Evolutionary conservation across 2,797 vertebrate species (phyloP).

Genomic region (Pseudocheirus occidentalis): DNA sequence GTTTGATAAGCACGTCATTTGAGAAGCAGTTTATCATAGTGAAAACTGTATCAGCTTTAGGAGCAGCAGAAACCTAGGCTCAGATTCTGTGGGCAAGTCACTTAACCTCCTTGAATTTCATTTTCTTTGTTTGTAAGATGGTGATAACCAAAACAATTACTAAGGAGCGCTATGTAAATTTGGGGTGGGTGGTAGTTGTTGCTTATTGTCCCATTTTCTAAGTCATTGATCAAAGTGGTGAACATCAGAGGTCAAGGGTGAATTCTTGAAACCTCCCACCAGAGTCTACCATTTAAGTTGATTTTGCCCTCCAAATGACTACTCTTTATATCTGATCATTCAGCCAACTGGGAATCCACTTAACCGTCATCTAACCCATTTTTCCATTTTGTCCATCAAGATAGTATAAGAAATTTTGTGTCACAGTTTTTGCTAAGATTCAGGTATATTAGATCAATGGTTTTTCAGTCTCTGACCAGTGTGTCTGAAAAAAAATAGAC

Average conservation of each 20-base stretch:
- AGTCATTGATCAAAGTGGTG: not conserved
- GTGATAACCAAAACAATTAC: not conserved
- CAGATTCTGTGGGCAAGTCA: not conserved
- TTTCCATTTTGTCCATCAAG: not conserved
- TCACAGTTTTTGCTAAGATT: not conserved
- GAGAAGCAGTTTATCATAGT: not conserved
- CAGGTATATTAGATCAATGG: not conserved
- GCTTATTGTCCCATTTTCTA: not conserved
- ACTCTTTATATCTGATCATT: not conserved
- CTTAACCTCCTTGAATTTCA: not conserved
- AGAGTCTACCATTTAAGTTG: not conserved
- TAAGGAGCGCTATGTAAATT: not conserved
- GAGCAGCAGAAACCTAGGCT: not conserved
- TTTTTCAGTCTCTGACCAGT: not conserved
- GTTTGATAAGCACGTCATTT: not conserved
- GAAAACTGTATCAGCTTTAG: not conserved
- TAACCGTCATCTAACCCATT: not conserved
- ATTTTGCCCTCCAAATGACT: not conserved
- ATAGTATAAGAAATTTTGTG: not conserved
- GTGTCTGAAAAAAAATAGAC: not conserved
- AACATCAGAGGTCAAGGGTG: not conserved
- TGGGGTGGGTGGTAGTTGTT: not conserved
- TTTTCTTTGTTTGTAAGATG: not conserved
- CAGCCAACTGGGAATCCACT: not conserved
- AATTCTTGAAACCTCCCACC: not conserved